phyloP scores from a whole-genome alignment of 2,113 vertebrate species.

The Vulpes vulpes region DNA sequence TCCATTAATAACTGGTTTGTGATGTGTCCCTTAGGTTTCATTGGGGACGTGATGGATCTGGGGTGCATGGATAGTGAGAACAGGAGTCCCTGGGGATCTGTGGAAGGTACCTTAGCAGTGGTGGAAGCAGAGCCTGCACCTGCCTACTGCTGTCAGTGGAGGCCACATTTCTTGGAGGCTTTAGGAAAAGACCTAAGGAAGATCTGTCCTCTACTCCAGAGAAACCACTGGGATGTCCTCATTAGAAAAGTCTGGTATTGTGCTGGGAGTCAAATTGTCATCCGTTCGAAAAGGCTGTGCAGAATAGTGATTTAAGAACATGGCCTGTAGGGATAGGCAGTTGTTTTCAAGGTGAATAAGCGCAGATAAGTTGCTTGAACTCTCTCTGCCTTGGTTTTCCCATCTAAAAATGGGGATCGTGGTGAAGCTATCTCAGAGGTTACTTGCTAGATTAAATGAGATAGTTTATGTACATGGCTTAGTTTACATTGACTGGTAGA shows the following conservation, averaged over 20 bases:
- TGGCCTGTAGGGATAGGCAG: not conserved
- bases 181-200: not conserved
- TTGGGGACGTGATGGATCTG: not conserved
- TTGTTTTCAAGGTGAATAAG: not conserved
- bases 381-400: not conserved
- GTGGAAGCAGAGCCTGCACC: not conserved
- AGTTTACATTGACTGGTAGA: not conserved
- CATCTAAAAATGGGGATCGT: not conserved
- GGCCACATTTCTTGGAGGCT: not conserved
- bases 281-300: not conserved
- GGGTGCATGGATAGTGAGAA: not conserved
- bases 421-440: not conserved
- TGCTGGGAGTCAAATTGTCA: not conserved
- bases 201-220: not conserved
- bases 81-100: not conserved
- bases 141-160: not conserved
- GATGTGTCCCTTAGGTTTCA: not conserved
- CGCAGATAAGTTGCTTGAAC: not conserved
- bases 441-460: not conserved
- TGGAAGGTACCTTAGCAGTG: too few species aligned
- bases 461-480: not conserved
- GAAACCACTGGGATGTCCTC: not conserved
- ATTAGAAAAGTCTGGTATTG: not conserved
- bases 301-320: accelerated
- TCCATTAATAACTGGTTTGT: not conserved